Percentiles rank a stretch among this genome's conserved stretches.
phyloP scores from a whole-genome alignment of 2,113 vertebrate genomes.

The Lichenostomus cassidix region DNA sequence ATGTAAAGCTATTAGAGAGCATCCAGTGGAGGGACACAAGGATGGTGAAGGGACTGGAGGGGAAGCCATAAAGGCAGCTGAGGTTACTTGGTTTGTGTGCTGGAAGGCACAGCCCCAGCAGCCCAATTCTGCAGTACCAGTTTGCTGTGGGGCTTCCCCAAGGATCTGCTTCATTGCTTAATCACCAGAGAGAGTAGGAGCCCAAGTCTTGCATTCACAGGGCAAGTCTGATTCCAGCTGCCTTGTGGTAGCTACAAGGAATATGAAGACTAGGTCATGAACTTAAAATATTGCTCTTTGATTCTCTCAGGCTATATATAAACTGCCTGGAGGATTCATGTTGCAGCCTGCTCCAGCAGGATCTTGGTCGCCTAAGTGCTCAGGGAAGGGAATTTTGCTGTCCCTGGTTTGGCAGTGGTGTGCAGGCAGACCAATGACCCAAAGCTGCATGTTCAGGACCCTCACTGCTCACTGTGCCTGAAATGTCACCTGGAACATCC shows the following conservation, averaged over 20 bases:
- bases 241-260: neutral
- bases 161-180: neutral
- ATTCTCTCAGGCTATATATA: neutral
- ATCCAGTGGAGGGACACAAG: neutral
- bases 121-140: neutral
- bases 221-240: neutral
- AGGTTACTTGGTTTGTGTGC: neutral
- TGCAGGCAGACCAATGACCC: neutral
- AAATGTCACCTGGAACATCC: neutral
- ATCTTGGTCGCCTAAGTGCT: neutral
- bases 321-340: neutral
- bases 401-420: neutral
- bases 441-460: neutral
- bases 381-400: neutral
- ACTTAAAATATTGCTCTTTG: conserved; percentile 7
- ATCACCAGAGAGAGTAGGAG: neutral
- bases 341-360: neutral
- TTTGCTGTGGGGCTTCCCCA: fast-evolving
- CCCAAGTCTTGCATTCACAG: neutral
- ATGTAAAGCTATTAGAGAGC: neutral
- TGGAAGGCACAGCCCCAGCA: neutral
- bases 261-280: neutral
- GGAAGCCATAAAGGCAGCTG: neutral
- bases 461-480: neutral
- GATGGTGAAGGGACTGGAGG: neutral